A percentile compares a stretch with the other conserved stretches of the same genome.
These are phyloP conservation scores for Hermatobates lingyangjiaoensis DNA, from an alignment of 1,140 invertebrate genomes.

Conservation along the genomic window DNA sequence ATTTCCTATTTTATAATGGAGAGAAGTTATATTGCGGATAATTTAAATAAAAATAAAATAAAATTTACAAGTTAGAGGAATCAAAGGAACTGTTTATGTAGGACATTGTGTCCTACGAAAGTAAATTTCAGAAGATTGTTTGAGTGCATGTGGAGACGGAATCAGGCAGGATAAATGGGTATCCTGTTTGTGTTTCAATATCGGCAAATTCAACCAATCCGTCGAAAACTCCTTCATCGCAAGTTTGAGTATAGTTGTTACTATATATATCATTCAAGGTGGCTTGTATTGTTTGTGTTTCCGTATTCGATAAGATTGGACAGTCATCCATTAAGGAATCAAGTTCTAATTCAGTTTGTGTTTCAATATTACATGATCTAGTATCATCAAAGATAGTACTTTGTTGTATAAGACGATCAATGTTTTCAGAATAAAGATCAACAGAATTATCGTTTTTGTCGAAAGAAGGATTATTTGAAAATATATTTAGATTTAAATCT, in stretches of 20 bases:
- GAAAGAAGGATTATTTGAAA: neutral
- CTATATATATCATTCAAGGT: slow-evolving; percentile 9
- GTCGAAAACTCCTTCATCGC: slow-evolving; percentile 5
- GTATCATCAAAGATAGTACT: slow-evolving; percentile 3
- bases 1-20: too few relatives aligned
- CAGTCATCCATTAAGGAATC: slow-evolving; percentile 4
- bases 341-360: slow-evolving; percentile 8
- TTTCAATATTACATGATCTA: slow-evolving; percentile 9
- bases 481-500: neutral
- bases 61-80: too few relatives aligned
- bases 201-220: slow-evolving; percentile 11
- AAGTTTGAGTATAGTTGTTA: slow-evolving; percentile 12
- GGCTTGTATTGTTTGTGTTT: slow-evolving; percentile 9
- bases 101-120: neutral
- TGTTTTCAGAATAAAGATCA: neutral
- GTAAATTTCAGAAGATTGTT: slow-evolving; percentile 4
- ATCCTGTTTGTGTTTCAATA: slow-evolving; percentile 13
- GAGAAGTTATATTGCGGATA: too few relatives aligned
- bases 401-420: slow-evolving; percentile 4
- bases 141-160: slow-evolving; percentile 9
- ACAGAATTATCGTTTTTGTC: neutral
- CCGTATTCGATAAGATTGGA: slow-evolving; percentile 6
- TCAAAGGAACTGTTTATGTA: too few relatives aligned
- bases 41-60: too few relatives aligned
- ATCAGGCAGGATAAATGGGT: slow-evolving; percentile 4